Conservation (phyloP, 2,888 invertebrate genomes). For the Luffia ferchaultella region DNA sequence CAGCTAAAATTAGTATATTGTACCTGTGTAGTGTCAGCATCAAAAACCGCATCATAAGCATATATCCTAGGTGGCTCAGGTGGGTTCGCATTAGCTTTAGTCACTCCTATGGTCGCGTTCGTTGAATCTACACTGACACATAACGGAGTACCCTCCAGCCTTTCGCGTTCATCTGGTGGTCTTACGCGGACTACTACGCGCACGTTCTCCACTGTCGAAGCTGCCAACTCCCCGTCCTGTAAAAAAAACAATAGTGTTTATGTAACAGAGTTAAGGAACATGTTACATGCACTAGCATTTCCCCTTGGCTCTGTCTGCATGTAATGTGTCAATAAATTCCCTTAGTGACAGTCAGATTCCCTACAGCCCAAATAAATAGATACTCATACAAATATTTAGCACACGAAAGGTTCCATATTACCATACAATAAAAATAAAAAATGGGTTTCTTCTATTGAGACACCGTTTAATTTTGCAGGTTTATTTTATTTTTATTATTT, state of each 20-base stretch:
- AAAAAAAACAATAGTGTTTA: constrained; percentile 9
- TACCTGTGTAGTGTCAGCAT: constrained; percentile 84
- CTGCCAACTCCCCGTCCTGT: constrained; percentile 55
- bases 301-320: too few relatives aligned
- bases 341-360: too few relatives aligned
- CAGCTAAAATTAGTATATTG: too few relatives aligned
- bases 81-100: constrained; percentile 74
- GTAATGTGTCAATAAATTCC: not conserved
- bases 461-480: not conserved
- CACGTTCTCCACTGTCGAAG: constrained; percentile 88
- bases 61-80: constrained; percentile 88
- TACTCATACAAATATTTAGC: too few relatives aligned
- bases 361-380: too few relatives aligned
- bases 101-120: constrained; percentile 80
- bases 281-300: too few relatives aligned
- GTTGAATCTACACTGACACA: constrained; percentile 81
- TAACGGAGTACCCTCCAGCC: constrained; percentile 72
- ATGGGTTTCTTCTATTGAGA: not conserved
- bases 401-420: not conserved
- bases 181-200: constrained; percentile 95
- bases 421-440: constrained; percentile 2
- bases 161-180: constrained; percentile 89
- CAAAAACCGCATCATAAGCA: constrained; percentile 95
- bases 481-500: not conserved
- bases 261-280: not conserved